These are phyloP conservation scores for Molothrus ater DNA, from an alignment of 2,797 vertebrate species.

Conservation along the genomic window DNA sequence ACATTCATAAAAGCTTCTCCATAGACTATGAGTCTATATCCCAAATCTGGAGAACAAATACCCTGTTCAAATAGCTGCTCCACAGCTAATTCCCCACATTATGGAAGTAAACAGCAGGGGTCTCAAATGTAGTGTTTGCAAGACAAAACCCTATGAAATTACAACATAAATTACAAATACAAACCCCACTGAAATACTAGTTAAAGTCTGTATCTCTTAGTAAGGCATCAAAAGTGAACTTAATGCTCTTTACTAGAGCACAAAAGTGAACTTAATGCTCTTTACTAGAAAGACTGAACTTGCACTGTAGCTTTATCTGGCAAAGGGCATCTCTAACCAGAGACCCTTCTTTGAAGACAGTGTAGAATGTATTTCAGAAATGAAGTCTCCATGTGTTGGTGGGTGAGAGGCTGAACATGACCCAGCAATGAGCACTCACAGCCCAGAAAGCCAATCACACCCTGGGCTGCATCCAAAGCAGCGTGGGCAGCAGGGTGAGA, in stretches of 20 bases:
- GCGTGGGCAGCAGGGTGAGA: fast-evolving
- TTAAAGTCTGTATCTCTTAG: background rate
- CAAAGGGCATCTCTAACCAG: background rate
- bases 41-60: background rate
- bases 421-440: no score
- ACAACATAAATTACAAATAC: background rate
- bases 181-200: background rate
- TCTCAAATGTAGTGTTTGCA: background rate
- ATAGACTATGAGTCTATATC: background rate
- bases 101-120: background rate
- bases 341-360: background rate
- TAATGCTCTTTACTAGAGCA: background rate
- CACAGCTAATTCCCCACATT: background rate
- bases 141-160: background rate
- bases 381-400: background rate
- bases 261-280: background rate
- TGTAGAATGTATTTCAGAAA: background rate
- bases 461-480: background rate
- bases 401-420: background rate
- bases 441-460: no score
- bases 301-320: background rate
- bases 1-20: background rate
- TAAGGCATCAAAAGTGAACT: background rate
- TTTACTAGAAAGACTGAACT: background rate
- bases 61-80: background rate